Evolutionary conservation across 2,797 vertebrate genomes (phyloP).

Genomic region (Enteromius treurensis): DNA sequence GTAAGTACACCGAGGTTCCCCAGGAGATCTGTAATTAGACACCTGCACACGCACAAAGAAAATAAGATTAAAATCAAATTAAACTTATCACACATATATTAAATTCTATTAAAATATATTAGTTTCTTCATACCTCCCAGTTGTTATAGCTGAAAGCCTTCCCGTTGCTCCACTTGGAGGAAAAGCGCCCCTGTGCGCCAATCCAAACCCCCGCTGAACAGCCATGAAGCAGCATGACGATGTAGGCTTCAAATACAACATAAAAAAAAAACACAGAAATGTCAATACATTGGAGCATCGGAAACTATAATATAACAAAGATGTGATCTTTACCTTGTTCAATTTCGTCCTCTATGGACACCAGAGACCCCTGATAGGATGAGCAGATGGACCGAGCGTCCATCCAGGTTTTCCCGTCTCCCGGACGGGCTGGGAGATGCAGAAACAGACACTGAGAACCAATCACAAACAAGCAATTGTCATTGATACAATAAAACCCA

Average conservation of each 20-base stretch:
- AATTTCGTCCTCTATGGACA: slow-evolving; percentile 84
- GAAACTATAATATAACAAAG: background rate
- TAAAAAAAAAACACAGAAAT: slow-evolving; percentile 29
- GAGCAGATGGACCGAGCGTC: slow-evolving; percentile 85
- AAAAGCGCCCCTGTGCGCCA: slow-evolving; percentile 79
- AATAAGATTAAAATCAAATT: background rate
- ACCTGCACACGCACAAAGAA: slow-evolving; percentile 55
- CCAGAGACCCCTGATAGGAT: slow-evolving; percentile 80
- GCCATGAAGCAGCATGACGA: slow-evolving; percentile 92
- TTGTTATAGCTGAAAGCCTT: slow-evolving; percentile 83
- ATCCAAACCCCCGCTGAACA: slow-evolving; percentile 88
- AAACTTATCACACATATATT: background rate
- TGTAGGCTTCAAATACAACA: slow-evolving; percentile 79
- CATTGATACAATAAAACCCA: slow-evolving; percentile 53
- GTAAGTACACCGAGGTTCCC: slow-evolving; percentile 79
- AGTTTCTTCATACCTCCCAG: slow-evolving; percentile 84
- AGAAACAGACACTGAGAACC: slow-evolving; percentile 86
- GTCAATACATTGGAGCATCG: background rate
- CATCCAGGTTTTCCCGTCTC: slow-evolving; percentile 82
- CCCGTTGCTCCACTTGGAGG: slow-evolving; percentile 82
- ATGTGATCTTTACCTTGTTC: slow-evolving; percentile 86
- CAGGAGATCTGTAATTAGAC: slow-evolving; percentile 66
- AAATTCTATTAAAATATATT: slow-evolving; percentile 55
- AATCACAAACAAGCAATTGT: slow-evolving; percentile 58
- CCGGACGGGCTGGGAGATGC: slow-evolving; percentile 80